A percentile compares a stretch with the other conserved stretches of the same genome.
These are phyloP conservation scores for Dromococcyx pavoninus DNA, from an alignment of 2,797 vertebrate genomes.

Conservation along the genomic window DNA sequence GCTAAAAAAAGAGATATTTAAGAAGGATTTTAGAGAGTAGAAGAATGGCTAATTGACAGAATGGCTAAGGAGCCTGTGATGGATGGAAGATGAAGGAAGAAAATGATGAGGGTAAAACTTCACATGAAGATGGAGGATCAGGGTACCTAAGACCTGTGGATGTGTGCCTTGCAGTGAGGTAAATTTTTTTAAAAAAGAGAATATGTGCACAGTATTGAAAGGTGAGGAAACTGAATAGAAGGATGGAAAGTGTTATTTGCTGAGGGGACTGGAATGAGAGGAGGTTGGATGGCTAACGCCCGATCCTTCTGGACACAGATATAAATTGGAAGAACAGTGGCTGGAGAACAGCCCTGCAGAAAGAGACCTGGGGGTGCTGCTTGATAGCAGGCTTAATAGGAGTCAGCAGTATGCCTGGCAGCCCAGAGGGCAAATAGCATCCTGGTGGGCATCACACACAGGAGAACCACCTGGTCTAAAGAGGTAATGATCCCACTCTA, in stretches of 20 bases:
- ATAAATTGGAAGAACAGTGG: accelerated
- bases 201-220: background rate
- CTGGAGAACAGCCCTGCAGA: background rate
- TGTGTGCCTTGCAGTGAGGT: background rate
- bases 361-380: background rate
- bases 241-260: background rate
- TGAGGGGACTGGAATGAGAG: background rate
- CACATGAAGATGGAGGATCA: background rate
- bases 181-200: background rate
- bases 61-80: background rate
- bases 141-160: background rate
- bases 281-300: background rate
- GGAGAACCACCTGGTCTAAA: accelerated
- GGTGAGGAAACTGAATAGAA: background rate
- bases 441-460: no score
- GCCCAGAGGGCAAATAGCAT: background rate
- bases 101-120: background rate
- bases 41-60: background rate
- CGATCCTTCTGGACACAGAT: background rate
- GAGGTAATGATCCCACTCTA: accelerated
- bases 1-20: background rate
- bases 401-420: background rate
- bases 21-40: background rate
- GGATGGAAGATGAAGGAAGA: background rate
- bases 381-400: accelerated